Percentiles rank a stretch among this genome's conserved stretches.
phyloP scores from a whole-genome alignment of 2,888 invertebrate species.

The Chrysolina americana region DNA sequence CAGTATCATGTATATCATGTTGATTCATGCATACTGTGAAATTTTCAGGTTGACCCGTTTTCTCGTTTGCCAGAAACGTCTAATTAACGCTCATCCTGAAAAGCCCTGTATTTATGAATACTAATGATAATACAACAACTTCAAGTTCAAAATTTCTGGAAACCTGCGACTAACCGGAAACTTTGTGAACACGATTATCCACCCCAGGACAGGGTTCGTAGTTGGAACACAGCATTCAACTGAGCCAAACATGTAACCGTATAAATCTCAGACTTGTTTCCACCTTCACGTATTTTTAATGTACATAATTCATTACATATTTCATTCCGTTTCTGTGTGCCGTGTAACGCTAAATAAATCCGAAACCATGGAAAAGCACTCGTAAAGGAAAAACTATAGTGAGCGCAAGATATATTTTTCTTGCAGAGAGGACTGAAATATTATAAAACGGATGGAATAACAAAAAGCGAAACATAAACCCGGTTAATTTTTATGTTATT shows the following conservation, averaged over 20 bases:
- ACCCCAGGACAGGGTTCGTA: conserved; percentile 15
- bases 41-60: too few species aligned
- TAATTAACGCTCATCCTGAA: too few species aligned
- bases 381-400: conserved; percentile 6
- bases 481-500: not conserved
- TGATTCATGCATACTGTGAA: too few species aligned
- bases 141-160: not conserved
- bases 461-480: not conserved
- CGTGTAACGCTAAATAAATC: conserved; percentile 22
- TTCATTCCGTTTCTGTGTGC: conserved; percentile 18
- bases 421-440: conserved; percentile 11
- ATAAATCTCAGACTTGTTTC: conserved; percentile 21
- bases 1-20: too few species aligned
- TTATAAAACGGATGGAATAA: not conserved
- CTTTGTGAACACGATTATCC: not conserved
- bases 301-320: conserved; percentile 18
- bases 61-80: too few species aligned
- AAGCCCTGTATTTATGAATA: too few species aligned
- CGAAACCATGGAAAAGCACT: conserved; percentile 7
- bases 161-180: not conserved
- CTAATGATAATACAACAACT: too few species aligned
- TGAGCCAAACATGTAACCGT: conserved; percentile 14
- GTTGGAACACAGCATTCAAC: conserved; percentile 2
- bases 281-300: conserved; percentile 20
- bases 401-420: conserved; percentile 9